phyloP scores from a whole-genome alignment of 1,140 invertebrate species.

The Lepidostoma basale region DNA sequence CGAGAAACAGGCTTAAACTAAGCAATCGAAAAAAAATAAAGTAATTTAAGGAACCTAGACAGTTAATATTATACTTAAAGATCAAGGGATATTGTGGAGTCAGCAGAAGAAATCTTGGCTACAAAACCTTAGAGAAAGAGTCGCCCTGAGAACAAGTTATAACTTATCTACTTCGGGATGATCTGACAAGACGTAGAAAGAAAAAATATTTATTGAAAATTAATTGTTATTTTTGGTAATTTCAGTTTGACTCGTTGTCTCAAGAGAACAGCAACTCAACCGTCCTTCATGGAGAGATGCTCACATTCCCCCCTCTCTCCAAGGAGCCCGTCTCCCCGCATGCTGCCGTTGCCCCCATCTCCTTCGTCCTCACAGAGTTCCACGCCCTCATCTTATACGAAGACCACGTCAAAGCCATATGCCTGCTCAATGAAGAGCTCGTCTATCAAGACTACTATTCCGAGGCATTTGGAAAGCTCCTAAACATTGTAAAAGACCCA shows the following conservation, averaged over 20 bases:
- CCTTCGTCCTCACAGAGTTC: conserved; percentile 89
- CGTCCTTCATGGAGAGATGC: conserved; percentile 66
- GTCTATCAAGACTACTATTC: conserved; percentile 87
- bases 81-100: too few species aligned
- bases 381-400: conserved; percentile 85
- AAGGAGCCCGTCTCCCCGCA: conserved; percentile 42
- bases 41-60: too few species aligned
- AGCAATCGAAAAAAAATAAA: too few species aligned
- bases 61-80: too few species aligned
- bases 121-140: too few species aligned
- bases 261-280: conserved; percentile 64
- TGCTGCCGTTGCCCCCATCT: conserved; percentile 65
- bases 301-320: conserved; percentile 60
- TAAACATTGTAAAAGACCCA: conserved; percentile 83
- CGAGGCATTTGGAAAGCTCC: conserved; percentile 79
- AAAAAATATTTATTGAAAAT: not conserved
- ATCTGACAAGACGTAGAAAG: not conserved
- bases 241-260: conserved; percentile 62
- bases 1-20: too few species aligned
- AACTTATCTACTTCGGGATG: too few species aligned
- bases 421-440: conserved; percentile 83
- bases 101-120: too few species aligned
- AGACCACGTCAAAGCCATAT: conserved; percentile 84
- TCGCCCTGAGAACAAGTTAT: too few species aligned
- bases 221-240: conserved; percentile 29